Percentiles rank a stretch among this genome's conserved stretches.
Conservation (phyloP, 2,113 vertebrate genomes). For the Poecile atricapillus region DNA sequence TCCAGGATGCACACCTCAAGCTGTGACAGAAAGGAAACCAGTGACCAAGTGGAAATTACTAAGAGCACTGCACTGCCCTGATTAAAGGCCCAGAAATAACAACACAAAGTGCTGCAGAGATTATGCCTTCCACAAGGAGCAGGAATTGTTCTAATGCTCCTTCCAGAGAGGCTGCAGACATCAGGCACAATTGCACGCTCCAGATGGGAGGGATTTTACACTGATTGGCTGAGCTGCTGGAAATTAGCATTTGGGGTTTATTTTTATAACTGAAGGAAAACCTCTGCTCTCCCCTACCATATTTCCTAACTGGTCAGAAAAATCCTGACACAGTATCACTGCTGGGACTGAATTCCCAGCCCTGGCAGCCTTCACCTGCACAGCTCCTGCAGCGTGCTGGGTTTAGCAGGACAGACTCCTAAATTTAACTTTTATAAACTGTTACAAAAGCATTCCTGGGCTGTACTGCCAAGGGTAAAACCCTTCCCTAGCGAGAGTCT, state of each 20-base stretch:
- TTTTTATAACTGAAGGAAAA: not conserved
- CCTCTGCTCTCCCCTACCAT: not conserved
- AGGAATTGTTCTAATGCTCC: not conserved
- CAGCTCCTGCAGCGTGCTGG: not conserved
- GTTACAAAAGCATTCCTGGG: not conserved
- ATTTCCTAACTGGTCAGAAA: not conserved
- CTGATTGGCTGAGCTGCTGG: not conserved
- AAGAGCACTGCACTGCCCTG: conserved; percentile 9
- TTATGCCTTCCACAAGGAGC: not conserved
- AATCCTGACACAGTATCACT: not conserved
- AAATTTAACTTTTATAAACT: not conserved
- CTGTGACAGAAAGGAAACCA: conserved; percentile 24
- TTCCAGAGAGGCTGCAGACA: not conserved
- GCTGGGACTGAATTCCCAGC: not conserved
- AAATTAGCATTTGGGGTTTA: not conserved
- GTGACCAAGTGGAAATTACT: conserved; percentile 44
- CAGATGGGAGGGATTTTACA: not conserved
- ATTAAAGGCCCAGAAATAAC: conserved; percentile 48
- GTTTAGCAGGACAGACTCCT: not conserved
- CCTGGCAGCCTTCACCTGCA: not conserved
- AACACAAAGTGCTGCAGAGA: not conserved
- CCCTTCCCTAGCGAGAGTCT: not conserved
- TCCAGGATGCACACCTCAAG: conserved; percentile 1
- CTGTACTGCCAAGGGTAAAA: not conserved
- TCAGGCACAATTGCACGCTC: not conserved